Evolutionary conservation across 2,797 vertebrate genomes (phyloP).

Genomic region (Enteromius radiatus): DNA sequence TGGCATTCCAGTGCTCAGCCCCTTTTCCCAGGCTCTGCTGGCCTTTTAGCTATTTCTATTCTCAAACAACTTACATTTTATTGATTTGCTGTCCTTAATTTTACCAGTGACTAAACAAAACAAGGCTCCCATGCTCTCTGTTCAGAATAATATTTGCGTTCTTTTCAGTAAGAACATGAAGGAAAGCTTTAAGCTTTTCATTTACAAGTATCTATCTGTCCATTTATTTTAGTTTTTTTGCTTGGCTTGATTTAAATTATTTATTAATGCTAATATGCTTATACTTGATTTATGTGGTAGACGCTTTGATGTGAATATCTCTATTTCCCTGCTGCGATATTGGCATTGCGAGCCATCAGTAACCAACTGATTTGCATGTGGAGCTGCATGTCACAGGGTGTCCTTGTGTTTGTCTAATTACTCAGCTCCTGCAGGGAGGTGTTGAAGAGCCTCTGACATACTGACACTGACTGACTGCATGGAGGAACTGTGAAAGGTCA

Average conservation of each 20-base stretch:
- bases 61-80: neutral
- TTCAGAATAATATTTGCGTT: neutral
- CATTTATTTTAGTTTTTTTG: neutral
- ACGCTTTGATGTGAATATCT: neutral
- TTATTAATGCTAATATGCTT: neutral
- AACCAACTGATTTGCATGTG: slow-evolving; percentile 24
- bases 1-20: slow-evolving; percentile 41
- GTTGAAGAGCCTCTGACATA: neutral
- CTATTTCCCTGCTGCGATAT: neutral
- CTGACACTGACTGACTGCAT: slow-evolving; percentile 32
- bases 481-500: slow-evolving; percentile 33
- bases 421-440: slow-evolving; percentile 44
- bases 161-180: neutral
- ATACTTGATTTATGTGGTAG: slow-evolving; percentile 19
- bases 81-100: neutral
- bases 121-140: slow-evolving; percentile 36
- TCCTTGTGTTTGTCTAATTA: slow-evolving; percentile 47
- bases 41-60: slow-evolving; percentile 60
- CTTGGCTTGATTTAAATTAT: slow-evolving; percentile 3
- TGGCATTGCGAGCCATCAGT: neutral
- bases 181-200: neutral
- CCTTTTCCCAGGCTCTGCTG: slow-evolving; percentile 58
- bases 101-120: slow-evolving; percentile 13
- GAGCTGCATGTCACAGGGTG: neutral
- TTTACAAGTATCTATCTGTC: neutral